phyloP scores from a whole-genome alignment of 1,140 invertebrate genomes.

The Aporrectodea caliginosa region DNA sequence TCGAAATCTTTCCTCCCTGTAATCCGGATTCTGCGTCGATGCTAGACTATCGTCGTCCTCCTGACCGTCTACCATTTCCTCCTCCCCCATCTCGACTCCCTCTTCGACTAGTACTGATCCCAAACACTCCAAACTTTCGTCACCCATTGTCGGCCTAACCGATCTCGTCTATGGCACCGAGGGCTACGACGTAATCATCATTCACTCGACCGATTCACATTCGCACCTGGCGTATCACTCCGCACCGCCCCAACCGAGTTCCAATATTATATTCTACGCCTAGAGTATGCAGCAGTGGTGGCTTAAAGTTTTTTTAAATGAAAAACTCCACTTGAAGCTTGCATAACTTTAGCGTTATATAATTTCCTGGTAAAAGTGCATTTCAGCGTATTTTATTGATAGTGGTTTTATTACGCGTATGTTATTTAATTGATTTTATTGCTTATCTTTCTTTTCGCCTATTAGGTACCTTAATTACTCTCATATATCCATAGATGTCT shows the following conservation, averaged over 20 bases:
- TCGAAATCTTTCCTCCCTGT: conserved; percentile 73
- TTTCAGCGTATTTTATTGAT: too few species aligned
- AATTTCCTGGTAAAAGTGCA: too few species aligned
- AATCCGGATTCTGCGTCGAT: conserved; percentile 32
- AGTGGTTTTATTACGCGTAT: too few species aligned
- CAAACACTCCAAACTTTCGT: background rate
- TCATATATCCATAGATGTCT: too few species aligned
- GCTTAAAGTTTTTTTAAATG: too few species aligned
- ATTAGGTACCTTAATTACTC: too few species aligned
- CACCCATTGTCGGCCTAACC: background rate
- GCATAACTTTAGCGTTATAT: too few species aligned
- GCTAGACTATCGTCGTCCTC: background rate
- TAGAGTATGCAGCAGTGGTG: too few species aligned
- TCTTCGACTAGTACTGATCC: background rate
- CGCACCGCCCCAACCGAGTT: background rate
- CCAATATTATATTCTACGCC: too few species aligned
- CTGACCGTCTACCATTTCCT: background rate
- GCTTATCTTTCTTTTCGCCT: too few species aligned
- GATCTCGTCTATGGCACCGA: background rate
- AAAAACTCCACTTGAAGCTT: too few species aligned
- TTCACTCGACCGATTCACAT: background rate
- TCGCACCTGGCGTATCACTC: background rate
- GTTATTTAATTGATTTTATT: too few species aligned
- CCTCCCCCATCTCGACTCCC: background rate
- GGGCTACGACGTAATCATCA: background rate